Evolutionary conservation across 2,797 vertebrate species (phyloP).

Genomic region (Oreortyx pictus): DNA sequence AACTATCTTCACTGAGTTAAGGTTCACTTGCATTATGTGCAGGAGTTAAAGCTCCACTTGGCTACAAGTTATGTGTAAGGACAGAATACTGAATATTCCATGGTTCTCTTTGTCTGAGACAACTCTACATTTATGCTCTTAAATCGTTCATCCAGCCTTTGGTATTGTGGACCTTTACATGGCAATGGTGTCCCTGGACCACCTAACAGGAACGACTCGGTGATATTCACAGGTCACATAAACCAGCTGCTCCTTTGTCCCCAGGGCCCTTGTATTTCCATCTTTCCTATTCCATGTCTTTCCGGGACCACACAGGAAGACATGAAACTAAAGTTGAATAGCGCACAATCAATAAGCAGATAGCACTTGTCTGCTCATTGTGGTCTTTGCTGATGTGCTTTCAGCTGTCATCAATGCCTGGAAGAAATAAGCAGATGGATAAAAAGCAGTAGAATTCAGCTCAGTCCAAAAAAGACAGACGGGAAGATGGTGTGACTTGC

Average conservation of each 20-base stretch:
- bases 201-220: not conserved
- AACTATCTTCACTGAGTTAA: not conserved
- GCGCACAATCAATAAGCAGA: slow-evolving; percentile 26
- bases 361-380: not conserved
- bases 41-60: not conserved
- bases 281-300: not conserved
- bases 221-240: slow-evolving; percentile 29
- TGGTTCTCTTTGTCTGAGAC: not conserved
- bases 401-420: slow-evolving; percentile 52
- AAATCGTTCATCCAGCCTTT: not conserved
- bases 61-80: not conserved
- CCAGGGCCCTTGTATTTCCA: not conserved
- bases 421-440: slow-evolving; percentile 68
- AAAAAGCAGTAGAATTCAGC: slow-evolving; percentile 54
- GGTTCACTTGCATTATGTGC: not conserved
- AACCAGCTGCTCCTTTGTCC: slow-evolving; percentile 16
- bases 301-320: not conserved
- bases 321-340: not conserved
- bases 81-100: not conserved
- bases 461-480: slow-evolving; percentile 60
- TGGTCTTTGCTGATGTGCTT: slow-evolving; percentile 49
- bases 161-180: not conserved
- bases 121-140: not conserved
- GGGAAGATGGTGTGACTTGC: slow-evolving; percentile 51
- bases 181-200: not conserved